phyloP scores from a whole-genome alignment of 2,797 vertebrate genomes.

The Neosalanx taihuensis region DNA sequence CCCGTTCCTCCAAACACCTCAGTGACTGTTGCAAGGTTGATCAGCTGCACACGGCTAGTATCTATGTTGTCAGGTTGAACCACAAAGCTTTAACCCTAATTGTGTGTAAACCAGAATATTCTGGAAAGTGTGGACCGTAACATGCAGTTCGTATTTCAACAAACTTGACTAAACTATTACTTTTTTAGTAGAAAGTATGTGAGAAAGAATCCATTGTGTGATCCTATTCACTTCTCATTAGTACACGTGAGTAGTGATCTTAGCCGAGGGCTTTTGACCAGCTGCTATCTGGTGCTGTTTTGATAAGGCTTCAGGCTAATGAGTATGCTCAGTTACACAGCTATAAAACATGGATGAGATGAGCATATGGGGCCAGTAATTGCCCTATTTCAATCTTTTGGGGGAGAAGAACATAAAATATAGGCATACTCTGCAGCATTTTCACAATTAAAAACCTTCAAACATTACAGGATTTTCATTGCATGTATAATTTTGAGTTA shows the following conservation, averaged over 20 bases:
- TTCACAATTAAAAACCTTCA: no score
- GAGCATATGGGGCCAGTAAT: background rate
- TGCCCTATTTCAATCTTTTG: background rate
- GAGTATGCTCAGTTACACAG: slow-evolving; percentile 1
- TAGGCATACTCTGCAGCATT: background rate
- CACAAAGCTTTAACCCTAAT: no score
- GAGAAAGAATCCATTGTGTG: background rate
- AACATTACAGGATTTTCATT: background rate
- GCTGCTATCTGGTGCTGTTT: background rate
- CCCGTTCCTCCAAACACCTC: no score
- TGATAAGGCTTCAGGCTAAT: background rate
- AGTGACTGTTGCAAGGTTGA: no score
- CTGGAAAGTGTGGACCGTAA: no score
- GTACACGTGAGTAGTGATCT: background rate
- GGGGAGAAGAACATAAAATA: background rate
- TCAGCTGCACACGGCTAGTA: no score
- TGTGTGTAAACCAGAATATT: no score
- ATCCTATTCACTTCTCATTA: background rate
- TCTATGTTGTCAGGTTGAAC: no score
- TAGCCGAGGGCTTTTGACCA: background rate
- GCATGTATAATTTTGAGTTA: no score
- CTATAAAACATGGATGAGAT: slow-evolving; percentile 1
- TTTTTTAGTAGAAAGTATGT: background rate
- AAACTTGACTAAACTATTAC: background rate
- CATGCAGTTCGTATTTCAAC: no score